Conservation (phyloP, 2,888 invertebrate species). For the Epicampocera succincta region DNA sequence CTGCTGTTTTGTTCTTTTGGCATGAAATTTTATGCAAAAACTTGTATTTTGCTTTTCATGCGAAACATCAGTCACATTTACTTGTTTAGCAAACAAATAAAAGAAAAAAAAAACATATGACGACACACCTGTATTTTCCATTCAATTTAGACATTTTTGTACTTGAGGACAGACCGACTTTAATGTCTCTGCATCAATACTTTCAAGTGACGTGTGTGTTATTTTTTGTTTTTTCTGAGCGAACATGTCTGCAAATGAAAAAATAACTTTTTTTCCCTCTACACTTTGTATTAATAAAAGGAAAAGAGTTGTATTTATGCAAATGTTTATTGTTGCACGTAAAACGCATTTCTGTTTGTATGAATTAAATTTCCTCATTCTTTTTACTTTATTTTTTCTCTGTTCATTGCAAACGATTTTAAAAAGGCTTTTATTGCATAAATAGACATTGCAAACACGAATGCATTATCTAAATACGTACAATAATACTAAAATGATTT, state of each 20-base stretch:
- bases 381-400: neutral
- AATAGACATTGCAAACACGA: neutral
- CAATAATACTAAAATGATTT: neutral
- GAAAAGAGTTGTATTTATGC: conserved; percentile 14
- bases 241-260: neutral
- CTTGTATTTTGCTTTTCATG: conserved; percentile 6
- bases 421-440: neutral
- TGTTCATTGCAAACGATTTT: neutral
- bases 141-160: neutral
- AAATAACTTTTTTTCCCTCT: neutral
- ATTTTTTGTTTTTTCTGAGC: neutral
- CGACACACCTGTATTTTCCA: conserved; percentile 34
- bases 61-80: conserved; percentile 8
- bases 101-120: conserved; percentile 34
- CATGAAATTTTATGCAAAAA: conserved; percentile 1
- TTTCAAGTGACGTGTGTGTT: neutral
- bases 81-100: conserved; percentile 25
- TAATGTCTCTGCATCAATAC: conserved; percentile 18
- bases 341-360: conserved; percentile 25
- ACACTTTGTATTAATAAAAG: neutral
- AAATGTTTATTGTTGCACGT: conserved; percentile 19
- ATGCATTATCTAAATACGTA: neutral
- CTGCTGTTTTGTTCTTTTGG: conserved; percentile 2
- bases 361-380: neutral
- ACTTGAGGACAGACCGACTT: neutral